These are phyloP conservation scores for Cheilosia urbana DNA, from an alignment of 2,888 invertebrate genomes.

Conservation along the genomic window DNA sequence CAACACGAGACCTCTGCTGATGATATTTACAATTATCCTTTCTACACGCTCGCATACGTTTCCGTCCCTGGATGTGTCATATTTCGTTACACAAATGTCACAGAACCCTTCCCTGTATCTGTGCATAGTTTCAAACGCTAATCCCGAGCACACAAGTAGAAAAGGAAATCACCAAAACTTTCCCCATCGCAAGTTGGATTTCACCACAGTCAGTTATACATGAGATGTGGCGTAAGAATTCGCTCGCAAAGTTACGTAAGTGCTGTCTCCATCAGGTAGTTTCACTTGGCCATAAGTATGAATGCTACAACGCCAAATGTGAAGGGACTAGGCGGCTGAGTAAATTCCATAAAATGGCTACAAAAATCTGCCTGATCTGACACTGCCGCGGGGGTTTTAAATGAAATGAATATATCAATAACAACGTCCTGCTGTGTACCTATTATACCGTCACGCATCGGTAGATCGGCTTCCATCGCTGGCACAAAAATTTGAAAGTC, in stretches of 20 bases:
- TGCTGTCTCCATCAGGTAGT: conserved; percentile 5
- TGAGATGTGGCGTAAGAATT: not conserved
- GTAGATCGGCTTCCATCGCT: conserved; percentile 31
- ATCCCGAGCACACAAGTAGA: too few species aligned
- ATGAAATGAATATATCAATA: conserved; percentile 13
- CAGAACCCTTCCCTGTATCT: too few species aligned
- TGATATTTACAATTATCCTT: too few species aligned
- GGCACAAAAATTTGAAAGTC: conserved; percentile 63
- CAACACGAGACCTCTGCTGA: too few species aligned
- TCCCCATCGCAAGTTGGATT: not conserved
- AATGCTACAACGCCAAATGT: conserved; percentile 31
- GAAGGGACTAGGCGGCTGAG: not conserved
- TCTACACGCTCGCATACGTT: too few species aligned
- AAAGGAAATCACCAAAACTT: too few species aligned
- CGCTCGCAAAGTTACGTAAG: not conserved
- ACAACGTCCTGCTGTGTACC: conserved; percentile 44
- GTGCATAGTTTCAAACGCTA: too few species aligned
- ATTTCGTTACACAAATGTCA: too few species aligned
- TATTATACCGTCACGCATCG: conserved; percentile 19
- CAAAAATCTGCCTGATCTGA: conserved; percentile 36
- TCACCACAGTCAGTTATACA: not conserved
- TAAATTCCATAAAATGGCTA: conserved; percentile 34
- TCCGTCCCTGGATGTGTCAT: too few species aligned
- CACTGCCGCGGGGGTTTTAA: not conserved
- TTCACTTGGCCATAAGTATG: conserved; percentile 35